A percentile compares a stretch with the other conserved stretches of the same genome.
phyloP scores from a whole-genome alignment of 2,888 invertebrate species.

The Diaphora mendica region DNA sequence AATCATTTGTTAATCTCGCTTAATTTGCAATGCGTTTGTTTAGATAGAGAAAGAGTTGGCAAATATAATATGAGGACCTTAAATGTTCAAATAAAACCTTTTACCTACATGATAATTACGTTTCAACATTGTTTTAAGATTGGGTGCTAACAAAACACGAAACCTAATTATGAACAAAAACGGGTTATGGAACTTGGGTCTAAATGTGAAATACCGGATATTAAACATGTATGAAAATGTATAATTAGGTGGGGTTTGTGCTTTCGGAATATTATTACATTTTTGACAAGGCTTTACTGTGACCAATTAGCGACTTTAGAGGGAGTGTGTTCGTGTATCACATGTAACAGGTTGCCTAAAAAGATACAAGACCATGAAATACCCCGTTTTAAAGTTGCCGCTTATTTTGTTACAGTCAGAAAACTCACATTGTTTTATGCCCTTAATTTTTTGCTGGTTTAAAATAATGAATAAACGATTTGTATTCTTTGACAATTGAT shows the following conservation, averaged over 20 bases:
- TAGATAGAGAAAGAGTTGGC: too few species aligned
- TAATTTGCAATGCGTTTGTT: too few species aligned
- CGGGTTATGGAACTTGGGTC: conserved; percentile 10
- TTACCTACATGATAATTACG: neutral
- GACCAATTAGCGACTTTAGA: neutral
- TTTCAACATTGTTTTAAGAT: neutral
- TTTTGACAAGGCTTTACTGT: neutral
- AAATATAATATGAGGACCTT: neutral
- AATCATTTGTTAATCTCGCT: too few species aligned
- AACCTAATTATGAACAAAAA: conserved; percentile 21
- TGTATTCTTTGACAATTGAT: too few species aligned
- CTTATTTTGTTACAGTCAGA: too few species aligned
- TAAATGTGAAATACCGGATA: conserved; percentile 5
- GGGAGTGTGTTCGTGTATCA: neutral
- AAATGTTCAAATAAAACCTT: neutral
- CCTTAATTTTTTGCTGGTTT: too few species aligned
- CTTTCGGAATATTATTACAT: neutral
- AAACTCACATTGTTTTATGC: too few species aligned
- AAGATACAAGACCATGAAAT: neutral
- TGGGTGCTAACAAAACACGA: conserved; percentile 12
- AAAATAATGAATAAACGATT: too few species aligned
- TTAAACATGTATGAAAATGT: neutral
- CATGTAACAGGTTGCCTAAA: neutral
- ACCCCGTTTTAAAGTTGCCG: neutral
- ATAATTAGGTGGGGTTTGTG: neutral